These are phyloP conservation scores for Liodrosophila aerea DNA, from an alignment of 2,888 invertebrate species.

Conservation along the genomic window DNA sequence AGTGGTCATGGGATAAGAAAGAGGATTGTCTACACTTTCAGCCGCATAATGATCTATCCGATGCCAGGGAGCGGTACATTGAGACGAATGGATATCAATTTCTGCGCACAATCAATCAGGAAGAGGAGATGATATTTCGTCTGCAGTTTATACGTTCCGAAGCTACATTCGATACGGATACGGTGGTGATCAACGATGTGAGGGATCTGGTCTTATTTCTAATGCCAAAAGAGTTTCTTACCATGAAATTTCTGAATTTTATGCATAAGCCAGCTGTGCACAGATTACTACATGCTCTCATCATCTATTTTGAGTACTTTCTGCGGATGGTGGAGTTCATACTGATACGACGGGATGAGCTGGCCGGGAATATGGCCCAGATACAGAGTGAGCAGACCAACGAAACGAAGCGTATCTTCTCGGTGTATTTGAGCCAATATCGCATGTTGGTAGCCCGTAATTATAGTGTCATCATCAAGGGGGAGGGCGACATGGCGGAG, in stretches of 20 bases:
- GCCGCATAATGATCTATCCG: conserved; percentile 36
- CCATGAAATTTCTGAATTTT: conserved; percentile 72
- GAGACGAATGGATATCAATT: conserved; percentile 69
- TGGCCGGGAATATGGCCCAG: conserved; percentile 64
- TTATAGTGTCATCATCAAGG: conserved; percentile 76
- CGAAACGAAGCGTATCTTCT: conserved; percentile 73
- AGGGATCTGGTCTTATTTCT: conserved; percentile 77
- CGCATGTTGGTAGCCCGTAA: conserved; percentile 79
- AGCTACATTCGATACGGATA: conserved; percentile 69
- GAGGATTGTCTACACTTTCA: conserved; percentile 61
- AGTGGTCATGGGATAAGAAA: conserved; percentile 72
- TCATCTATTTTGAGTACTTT: conserved; percentile 81
- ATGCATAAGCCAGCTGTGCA: conserved; percentile 72
- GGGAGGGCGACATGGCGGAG: conserved; percentile 64
- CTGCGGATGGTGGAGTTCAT: conserved; percentile 78
- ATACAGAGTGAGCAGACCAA: conserved; percentile 74
- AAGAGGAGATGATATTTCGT: conserved; percentile 77
- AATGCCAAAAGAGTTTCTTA: conserved; percentile 71
- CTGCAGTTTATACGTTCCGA: conserved; percentile 71
- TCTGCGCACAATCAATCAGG: conserved; percentile 67
- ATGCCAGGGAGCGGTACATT: conserved; percentile 49
- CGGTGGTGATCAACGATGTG: conserved; percentile 77
- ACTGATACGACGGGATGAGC: conserved; percentile 78
- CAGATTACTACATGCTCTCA: conserved; percentile 72
- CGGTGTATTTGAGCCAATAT: conserved; percentile 74